These are phyloP conservation scores for Trichechus manatus DNA, from an alignment of 2,113 vertebrate genomes.

Conservation along the genomic window DNA sequence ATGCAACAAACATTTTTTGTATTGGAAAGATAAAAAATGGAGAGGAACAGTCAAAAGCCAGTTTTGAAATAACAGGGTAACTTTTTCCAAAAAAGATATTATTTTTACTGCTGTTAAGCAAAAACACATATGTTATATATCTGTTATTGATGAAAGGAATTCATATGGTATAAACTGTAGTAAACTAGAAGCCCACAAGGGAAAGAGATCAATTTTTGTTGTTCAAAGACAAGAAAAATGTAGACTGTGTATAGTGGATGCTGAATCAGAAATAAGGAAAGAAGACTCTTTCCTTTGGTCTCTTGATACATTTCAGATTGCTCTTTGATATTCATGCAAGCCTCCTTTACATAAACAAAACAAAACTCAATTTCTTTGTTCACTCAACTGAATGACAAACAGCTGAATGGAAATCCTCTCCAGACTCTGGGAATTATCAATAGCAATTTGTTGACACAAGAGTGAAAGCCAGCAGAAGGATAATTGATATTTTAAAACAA, in stretches of 20 bases:
- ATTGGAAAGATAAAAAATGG: neutral
- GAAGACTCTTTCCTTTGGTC: neutral
- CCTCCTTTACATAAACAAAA: neutral
- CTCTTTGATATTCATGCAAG: neutral
- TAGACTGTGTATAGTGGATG: neutral
- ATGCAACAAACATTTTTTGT: neutral
- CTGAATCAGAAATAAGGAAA: constrained; percentile 54
- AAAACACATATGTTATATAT: neutral
- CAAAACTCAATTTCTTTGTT: neutral
- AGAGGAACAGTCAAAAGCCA: neutral
- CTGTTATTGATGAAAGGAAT: neutral
- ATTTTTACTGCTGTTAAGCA: neutral
- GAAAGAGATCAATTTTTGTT: neutral
- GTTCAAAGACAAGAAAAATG: constrained; percentile 1
- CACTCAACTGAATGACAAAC: constrained; percentile 24
- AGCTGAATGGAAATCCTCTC: neutral
- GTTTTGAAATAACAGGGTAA: neutral
- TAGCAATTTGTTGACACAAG: constrained; percentile 17
- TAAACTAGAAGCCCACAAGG: neutral
- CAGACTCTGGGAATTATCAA: neutral
- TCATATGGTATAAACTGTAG: neutral
- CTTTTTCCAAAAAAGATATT: neutral
- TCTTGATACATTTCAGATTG: constrained; percentile 13
- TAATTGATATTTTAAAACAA: constrained; percentile 50
- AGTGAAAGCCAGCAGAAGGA: neutral